Evolutionary conservation across 2,113 vertebrate species (phyloP).

Genomic region (Amblyopsis rosae): DNA sequence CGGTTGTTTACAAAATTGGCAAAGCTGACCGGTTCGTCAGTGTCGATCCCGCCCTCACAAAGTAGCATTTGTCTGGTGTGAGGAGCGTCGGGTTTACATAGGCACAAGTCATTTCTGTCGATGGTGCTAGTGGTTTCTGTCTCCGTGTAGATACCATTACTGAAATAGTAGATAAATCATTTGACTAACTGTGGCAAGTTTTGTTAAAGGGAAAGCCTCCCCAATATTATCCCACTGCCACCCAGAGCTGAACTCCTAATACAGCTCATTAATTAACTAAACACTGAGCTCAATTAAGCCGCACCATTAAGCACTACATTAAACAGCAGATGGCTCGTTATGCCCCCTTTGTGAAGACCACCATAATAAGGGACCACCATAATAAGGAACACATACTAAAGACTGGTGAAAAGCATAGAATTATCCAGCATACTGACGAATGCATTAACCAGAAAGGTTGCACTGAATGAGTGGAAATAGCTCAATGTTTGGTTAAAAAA

Average conservation of each 20-base stretch:
- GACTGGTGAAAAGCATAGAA: conserved; percentile 51
- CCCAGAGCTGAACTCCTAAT: conserved; percentile 59
- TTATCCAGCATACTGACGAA: conserved; percentile 30
- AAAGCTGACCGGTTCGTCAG: conserved; percentile 3
- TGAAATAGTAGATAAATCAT: not conserved
- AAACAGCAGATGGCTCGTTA: conserved; percentile 75
- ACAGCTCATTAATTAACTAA: conserved; percentile 76
- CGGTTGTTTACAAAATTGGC: conserved; percentile 24
- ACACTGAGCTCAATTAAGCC: conserved; percentile 75
- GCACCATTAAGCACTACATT: conserved; percentile 77
- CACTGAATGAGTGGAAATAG: conserved; percentile 47
- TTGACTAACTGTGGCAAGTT: conserved; percentile 22
- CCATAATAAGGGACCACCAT: conserved; percentile 68
- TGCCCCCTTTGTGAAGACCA: conserved; percentile 65
- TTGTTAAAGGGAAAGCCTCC: conserved; percentile 32
- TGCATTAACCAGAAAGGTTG: conserved; percentile 60
- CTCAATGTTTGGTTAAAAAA: conserved; percentile 45
- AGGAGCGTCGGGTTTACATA: too few relatives aligned
- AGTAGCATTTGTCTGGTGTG: conserved; percentile 20
- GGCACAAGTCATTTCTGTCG: not conserved
- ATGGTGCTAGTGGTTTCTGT: conserved; percentile 7
- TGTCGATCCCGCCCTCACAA: conserved; percentile 19
- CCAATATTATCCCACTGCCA: conserved; percentile 56
- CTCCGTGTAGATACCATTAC: not conserved
- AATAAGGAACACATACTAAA: conserved; percentile 61